These are phyloP conservation scores for Drosophila subquinaria DNA, from an alignment of 2,888 invertebrate species.

Conservation along the genomic window DNA sequence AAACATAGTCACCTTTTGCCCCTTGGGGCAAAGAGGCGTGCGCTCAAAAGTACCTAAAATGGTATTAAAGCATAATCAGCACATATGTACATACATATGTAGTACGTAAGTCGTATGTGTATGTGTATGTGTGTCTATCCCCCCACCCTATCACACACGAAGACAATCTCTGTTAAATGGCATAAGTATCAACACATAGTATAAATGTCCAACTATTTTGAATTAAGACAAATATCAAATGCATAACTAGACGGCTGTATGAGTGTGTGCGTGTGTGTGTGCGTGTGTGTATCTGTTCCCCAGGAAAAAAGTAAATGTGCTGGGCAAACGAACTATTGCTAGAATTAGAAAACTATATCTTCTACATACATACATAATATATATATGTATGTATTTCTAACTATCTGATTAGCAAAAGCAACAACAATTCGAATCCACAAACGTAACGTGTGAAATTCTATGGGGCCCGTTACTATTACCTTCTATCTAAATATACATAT, in stretches of 20 bases:
- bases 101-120: conserved; percentile 31
- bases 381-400: conserved; percentile 6
- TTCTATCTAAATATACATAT: conserved; percentile 24
- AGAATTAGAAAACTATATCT: conserved; percentile 29
- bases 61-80: conserved; percentile 39
- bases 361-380: not conserved
- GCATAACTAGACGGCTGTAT: conserved; percentile 37
- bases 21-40: conserved; percentile 48
- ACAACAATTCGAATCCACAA: conserved; percentile 73
- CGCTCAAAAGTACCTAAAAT: conserved; percentile 58
- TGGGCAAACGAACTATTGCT: conserved; percentile 50
- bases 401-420: conserved; percentile 44
- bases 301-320: conserved; percentile 16
- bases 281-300: conserved; percentile 9
- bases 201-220: conserved; percentile 43
- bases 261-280: conserved; percentile 11
- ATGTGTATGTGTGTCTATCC: conserved; percentile 23
- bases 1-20: conserved; percentile 43
- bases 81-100: conserved; percentile 29
- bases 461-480: conserved; percentile 63
- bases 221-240: conserved; percentile 43
- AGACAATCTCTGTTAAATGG: conserved; percentile 72
- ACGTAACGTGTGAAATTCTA: conserved; percentile 72
- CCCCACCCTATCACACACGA: conserved; percentile 45
- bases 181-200: conserved; percentile 18